Evolutionary conservation across 2,888 invertebrate species (phyloP), one percentile per base, ranked within the genome.

Genomic region (Arrhopalites spinosus): DNA sequence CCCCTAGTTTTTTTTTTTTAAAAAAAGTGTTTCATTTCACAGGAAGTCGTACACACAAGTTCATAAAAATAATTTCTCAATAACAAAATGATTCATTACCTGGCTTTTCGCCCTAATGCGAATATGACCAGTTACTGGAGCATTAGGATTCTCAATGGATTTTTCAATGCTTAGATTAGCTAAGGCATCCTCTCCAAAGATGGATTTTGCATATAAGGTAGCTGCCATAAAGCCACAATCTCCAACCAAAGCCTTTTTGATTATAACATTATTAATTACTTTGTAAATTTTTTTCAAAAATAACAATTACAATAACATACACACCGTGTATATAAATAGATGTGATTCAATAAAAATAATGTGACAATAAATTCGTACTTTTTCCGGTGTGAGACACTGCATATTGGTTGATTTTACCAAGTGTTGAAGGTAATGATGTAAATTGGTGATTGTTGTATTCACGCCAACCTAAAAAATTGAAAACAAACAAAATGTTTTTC

Each of bases 161-260:
- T 95, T 95, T 88, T 99, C 99, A 84, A 99, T 96, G 86, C 97
- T 98, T 83, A 99, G 90, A 90, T 99, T 99, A 79, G 98, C 98
- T 83, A 99, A 88, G 2, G 98, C 99, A 87, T 99, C 98, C 87
- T 99, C 99, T 15, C 99, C 99, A 86, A 96, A 96, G 84, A 98
- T 96, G 7, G 96, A 96, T 84, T 96, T 93, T 63, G 98, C 98
- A 88, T 99, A 99, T 90, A 99, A 91, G 86, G 99, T 99, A 63
- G 99, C 99, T 7, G 98, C 98, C 95, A 99, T 95, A 87, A 99
- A 99, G 7, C 98, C 98, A 86, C 99, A 99, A 83, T 98, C 96
- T 0, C 98, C 98, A 0, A 94, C 93, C 74, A 98, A 87, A 0
- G 96, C 96, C 91, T 92, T 85, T 1, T 82, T 80, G 74, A 56